Evolutionary conservation across 2,113 vertebrate genomes (phyloP).

Genomic region (Hassar affinis): DNA sequence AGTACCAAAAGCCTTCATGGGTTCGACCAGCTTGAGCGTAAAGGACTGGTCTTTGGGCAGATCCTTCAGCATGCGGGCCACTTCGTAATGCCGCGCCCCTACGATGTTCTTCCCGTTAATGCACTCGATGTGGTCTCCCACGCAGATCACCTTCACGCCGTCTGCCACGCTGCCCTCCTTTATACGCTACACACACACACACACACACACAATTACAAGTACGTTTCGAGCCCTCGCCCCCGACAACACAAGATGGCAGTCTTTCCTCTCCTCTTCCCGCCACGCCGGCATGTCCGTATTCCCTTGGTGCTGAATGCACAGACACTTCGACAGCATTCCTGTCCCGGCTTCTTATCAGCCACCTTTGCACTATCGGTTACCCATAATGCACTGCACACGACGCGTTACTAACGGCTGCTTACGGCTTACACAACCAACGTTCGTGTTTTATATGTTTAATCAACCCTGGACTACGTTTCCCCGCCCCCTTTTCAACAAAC

Average conservation of each 20-base stretch:
- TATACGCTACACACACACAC: slow-evolving; percentile 76
- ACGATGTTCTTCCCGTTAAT: slow-evolving; percentile 86
- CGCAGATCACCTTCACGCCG: slow-evolving; percentile 79
- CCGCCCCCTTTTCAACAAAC: no score
- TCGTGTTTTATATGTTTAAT: no score
- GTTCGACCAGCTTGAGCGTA: slow-evolving; percentile 86
- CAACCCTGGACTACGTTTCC: no score
- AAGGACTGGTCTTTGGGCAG: slow-evolving; percentile 80
- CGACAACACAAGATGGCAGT: neutral
- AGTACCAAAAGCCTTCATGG: slow-evolving; percentile 90
- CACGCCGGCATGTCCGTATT: neutral
- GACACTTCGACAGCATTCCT: no score
- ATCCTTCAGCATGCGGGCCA: slow-evolving; percentile 92
- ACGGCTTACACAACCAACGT: no score
- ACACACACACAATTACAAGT: no score
- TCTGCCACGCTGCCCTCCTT: slow-evolving; percentile 87
- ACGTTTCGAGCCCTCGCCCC: neutral
- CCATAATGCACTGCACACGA: no score
- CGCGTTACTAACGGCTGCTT: no score
- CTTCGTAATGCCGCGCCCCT: slow-evolving; percentile 85
- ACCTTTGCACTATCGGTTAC: no score
- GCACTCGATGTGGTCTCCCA: slow-evolving; percentile 90
- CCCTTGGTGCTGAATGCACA: neutral
- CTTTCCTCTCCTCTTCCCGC: neutral
- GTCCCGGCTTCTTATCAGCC: no score